These are phyloP conservation scores for Siniperca scherzeri DNA, from an alignment of 2,797 vertebrate genomes.

Conservation along the genomic window DNA sequence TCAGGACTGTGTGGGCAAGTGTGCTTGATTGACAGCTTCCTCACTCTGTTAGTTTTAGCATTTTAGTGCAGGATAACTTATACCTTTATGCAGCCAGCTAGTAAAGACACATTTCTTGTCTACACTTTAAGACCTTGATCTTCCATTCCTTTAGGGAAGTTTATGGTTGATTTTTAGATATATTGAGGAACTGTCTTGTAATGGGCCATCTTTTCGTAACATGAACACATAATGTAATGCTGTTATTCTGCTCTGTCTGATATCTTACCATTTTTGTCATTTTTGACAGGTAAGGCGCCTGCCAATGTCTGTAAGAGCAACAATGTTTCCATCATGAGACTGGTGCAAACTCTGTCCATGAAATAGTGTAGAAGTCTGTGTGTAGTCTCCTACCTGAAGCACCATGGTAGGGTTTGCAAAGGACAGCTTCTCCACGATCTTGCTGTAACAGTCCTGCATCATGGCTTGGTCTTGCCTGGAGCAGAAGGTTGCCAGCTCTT, in stretches of 20 bases:
- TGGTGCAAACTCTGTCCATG: no score
- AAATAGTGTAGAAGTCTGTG: fast-evolving
- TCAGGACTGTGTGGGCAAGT: not conserved
- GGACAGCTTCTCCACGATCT: slow-evolving; percentile 98
- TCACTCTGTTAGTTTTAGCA: not conserved
- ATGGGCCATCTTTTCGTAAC: not conserved
- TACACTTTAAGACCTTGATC: not conserved
- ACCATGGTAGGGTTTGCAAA: slow-evolving; percentile 98
- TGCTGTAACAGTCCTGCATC: slow-evolving; percentile 99
- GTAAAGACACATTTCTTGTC: not conserved
- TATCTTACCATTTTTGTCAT: not conserved
- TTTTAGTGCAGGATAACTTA: not conserved
- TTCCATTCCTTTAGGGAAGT: not conserved
- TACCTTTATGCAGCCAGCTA: not conserved
- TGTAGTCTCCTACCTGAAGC: slow-evolving; percentile 89
- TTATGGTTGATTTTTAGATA: not conserved
- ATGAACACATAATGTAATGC: not conserved
- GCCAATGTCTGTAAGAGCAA: not conserved
- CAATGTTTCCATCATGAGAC: not conserved
- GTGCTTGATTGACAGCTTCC: not conserved
- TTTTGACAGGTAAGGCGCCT: not conserved
- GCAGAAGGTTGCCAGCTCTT: slow-evolving; percentile 90
- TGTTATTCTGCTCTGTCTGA: not conserved
- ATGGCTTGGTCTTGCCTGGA: slow-evolving; percentile 98
- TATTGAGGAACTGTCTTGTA: no score